Evolutionary conservation across 2,888 invertebrate genomes (phyloP).

Genomic region (Stegophylla sp.): DNA sequence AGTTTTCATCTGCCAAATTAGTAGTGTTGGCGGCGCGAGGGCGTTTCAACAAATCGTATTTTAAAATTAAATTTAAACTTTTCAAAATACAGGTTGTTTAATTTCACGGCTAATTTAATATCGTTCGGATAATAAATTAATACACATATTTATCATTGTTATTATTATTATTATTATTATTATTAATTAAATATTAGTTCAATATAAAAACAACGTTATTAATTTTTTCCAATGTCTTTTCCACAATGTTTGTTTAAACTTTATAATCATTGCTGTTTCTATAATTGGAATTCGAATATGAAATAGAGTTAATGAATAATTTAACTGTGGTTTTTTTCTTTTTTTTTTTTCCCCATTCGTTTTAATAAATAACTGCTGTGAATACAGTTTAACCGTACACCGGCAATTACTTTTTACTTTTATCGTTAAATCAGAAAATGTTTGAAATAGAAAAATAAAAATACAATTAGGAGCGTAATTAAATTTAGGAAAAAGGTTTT

Average conservation of each 20-base stretch:
- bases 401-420: slow-evolving; percentile 10
- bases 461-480: slow-evolving; percentile 8
- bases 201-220: not conserved
- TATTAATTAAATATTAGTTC: too few relatives aligned
- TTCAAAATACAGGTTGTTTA: not conserved
- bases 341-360: too few relatives aligned
- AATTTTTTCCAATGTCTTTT: not conserved
- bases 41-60: not conserved
- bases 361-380: slow-evolving; percentile 8
- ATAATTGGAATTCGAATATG: not conserved
- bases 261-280: not conserved
- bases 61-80: slow-evolving; percentile 1
- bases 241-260: not conserved
- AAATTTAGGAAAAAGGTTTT: slow-evolving; percentile 29
- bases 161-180: not conserved
- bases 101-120: not conserved
- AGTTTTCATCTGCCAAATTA: slow-evolving; percentile 23
- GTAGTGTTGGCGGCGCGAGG: not conserved
- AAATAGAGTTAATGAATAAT: not conserved
- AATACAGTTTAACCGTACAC: not conserved
- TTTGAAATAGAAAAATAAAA: slow-evolving; percentile 29
- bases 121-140: not conserved
- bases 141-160: not conserved
- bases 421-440: not conserved
- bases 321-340: not conserved